Evolutionary conservation across 1,140 invertebrate genomes (phyloP), one percentile per base, ranked within the genome.

Genomic region (Halictus rubicundus): DNA sequence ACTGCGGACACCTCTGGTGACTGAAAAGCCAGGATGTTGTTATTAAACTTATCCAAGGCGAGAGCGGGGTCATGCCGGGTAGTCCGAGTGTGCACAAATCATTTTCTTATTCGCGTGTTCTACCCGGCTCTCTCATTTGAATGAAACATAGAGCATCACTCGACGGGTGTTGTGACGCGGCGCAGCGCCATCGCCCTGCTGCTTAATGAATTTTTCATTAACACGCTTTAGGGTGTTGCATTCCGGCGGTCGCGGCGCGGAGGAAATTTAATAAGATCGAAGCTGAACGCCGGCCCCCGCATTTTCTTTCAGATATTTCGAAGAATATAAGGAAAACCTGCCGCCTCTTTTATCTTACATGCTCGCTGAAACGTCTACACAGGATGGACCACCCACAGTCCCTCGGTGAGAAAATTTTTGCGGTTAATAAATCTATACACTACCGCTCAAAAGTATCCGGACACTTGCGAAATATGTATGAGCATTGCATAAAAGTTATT

Each of bases 21-120:
- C 79, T 74, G 84, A 76, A 80, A 87, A 86, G 79, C 39, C 64
- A 66, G 52, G 52, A 72, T 82, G 84, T 86, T 87, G 83, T 89
- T 88, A 88, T 89, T 88, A 88, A 88, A 85, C 84, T 87, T 88
- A 86, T 88, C 70, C 63, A 80, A 65, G 59, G 69, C 64, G 60
- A 74, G 71, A 74, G 71, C 19, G 59, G 12, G 76, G 61, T 75
- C 60, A 83, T 80, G 59, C 49, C 54, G 60, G 0, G 8, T 54
- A 60, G 64, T 27, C 23, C 39, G 21, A 39, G 25, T 61, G 42
- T 54, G 68, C 21, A 78, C 60, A 32, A 46, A 23, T 54, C 21
- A 54, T 72, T 42, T 39, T 46, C 32, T 32, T 37, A n/a, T 54
- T 37, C 68, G n/a, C 21, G n/a, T 42, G 59, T 78, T 70, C 60